Evolutionary conservation across 2,888 invertebrate genomes (phyloP), one percentile per base, ranked within the genome.

Genomic region (Polymixis flavicincta): DNA sequence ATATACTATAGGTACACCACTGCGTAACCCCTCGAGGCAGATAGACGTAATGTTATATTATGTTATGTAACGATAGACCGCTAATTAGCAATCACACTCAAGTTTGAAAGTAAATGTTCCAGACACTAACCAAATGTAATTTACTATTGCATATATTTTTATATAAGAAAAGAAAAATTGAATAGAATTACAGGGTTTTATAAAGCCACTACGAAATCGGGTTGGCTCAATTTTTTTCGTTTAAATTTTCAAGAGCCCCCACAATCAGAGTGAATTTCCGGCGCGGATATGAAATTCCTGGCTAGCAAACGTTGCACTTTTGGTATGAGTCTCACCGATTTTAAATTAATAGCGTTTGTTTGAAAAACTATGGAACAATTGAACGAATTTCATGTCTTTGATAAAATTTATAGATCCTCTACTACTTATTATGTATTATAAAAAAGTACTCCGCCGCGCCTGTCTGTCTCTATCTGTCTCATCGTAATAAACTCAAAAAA

Each of bases 241-340:
- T 69, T 73, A 65, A 72, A 17, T 65, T 73, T 61, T 37, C 61
- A 76, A 77, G 66, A 71, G 66, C 52, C 32, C 74, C 65, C 59
- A 67, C 70, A 74, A 84, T 80, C 80, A 79, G 68, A 64, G 66
- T 82, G 83, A 85, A 88, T 89, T 87, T 88, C 87, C 89, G 85
- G 68, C 67, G 64, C 87, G 88, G 88, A 87, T 87, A 90, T 90
- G 86, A 88, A 90, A 90, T 87, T 86, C 71, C 84, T 78, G 74
- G 68, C 32, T 14, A 22, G 68, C 70, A 66, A 71, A 50, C 64
- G 37, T 45, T 50, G 42, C 67, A 74, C 57, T 74, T 71, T 82
- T 77, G 50, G 32, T 65, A 69, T 59, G 54, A 70, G 45, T 52
- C 61, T 14, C 48, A 28, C 11, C 3, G 55, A 54, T 66, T 84